phyloP scores from a whole-genome alignment of 2,888 invertebrate genomes.

The Tuberolachnus salignus region DNA sequence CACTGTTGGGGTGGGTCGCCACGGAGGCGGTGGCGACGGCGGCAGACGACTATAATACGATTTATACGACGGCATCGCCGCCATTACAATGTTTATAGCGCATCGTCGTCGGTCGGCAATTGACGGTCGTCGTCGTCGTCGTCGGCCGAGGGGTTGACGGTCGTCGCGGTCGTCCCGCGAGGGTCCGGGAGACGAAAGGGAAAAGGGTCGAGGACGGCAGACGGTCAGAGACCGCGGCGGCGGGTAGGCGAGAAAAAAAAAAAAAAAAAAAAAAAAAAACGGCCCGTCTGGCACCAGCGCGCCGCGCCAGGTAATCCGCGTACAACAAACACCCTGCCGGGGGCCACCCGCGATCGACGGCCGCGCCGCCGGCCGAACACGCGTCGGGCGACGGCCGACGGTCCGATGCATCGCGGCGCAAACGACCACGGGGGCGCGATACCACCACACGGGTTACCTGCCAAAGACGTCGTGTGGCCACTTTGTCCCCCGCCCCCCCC shows the following conservation, averaged over 20 bases:
- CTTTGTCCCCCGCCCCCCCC: too few relatives aligned
- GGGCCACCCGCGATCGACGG: conserved; percentile 19
- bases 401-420: too few relatives aligned
- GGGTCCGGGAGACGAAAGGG: background rate
- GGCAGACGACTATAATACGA: background rate
- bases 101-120: background rate
- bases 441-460: too few relatives aligned
- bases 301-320: conserved; percentile 28
- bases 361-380: background rate
- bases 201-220: background rate
- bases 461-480: too few relatives aligned
- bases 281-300: conserved; percentile 20
- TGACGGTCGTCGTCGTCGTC: too few relatives aligned
- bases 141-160: background rate
- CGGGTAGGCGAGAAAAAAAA: background rate
- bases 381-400: background rate
- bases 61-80: too few relatives aligned
- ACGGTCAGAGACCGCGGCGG: conserved; percentile 26
- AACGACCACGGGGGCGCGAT: too few relatives aligned
- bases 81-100: background rate
- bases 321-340: background rate
- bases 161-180: background rate
- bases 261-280: conserved; percentile 13
- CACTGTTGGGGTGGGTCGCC: conserved; percentile 45
- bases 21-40: background rate